A percentile compares a stretch with the other conserved stretches of the same genome.
Conservation (phyloP, 2,113 vertebrate species). For the Grammomys surdaster region DNA sequence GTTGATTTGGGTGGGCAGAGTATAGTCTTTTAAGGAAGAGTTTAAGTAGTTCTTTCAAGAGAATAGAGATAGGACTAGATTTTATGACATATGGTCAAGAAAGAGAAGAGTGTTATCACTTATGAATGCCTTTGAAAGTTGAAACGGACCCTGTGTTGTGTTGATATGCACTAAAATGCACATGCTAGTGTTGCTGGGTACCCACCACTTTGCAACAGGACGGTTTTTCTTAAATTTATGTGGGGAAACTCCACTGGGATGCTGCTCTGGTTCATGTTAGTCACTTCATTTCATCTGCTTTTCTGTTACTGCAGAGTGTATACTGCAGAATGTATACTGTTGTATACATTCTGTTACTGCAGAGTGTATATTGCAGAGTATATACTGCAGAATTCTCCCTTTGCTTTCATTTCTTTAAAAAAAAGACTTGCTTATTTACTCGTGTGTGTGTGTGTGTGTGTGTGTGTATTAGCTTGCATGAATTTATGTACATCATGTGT, state of each 20-base stretch:
- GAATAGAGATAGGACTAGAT: neutral
- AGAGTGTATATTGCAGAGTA: too few relatives aligned
- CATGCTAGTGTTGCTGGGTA: neutral
- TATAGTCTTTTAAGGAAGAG: neutral
- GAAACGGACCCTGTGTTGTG: neutral
- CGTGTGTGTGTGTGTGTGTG: neutral
- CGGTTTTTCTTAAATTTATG: slow-evolving; percentile 31
- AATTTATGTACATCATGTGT: neutral
- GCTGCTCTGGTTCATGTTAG: neutral
- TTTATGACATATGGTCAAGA: neutral
- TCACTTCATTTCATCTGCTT: neutral
- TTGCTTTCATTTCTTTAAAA: neutral
- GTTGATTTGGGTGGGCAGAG: neutral
- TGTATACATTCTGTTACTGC: too few relatives aligned
- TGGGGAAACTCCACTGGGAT: neutral
- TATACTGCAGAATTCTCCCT: neutral
- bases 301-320: neutral
- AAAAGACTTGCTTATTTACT: neutral
- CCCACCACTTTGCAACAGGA: neutral
- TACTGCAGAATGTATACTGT: neutral
- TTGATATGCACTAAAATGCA: neutral
- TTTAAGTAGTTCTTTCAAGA: slow-evolving; percentile 4
- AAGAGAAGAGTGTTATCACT: neutral
- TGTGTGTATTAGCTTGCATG: neutral
- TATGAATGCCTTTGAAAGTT: neutral